Evolutionary conservation across 2,797 vertebrate genomes (phyloP).

Genomic region (Acrossocheilus wenchowensis): DNA sequence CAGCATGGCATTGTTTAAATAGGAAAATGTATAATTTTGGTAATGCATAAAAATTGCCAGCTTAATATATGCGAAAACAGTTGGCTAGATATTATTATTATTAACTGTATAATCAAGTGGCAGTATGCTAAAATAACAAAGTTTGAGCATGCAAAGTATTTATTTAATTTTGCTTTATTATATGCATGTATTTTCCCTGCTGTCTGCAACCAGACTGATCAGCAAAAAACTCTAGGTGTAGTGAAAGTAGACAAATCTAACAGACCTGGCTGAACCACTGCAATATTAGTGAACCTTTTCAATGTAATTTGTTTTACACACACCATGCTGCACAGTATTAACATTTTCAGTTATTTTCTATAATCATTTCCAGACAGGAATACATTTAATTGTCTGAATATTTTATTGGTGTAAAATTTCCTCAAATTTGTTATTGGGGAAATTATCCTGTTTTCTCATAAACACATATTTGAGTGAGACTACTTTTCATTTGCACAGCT

Average conservation of each 20-base stretch:
- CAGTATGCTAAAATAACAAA: not conserved
- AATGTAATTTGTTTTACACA: not conserved
- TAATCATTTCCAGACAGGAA: not conserved
- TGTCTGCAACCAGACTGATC: not conserved
- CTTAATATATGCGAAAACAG: not conserved
- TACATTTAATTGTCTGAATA: not conserved
- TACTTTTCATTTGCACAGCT: not conserved
- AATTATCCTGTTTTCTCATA: not conserved
- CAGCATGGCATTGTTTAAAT: not conserved
- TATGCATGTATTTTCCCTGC: not conserved
- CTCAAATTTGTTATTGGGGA: not conserved
- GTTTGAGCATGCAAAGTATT: not conserved
- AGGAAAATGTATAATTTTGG: not conserved
- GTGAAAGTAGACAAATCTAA: too few relatives aligned
- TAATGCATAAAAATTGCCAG: not conserved
- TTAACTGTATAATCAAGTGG: not conserved
- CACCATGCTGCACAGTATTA: not conserved
- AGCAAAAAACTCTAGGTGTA: too few relatives aligned
- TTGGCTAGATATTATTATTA: not conserved
- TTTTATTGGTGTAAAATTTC: not conserved
- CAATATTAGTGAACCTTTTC: not conserved
- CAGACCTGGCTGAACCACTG: not conserved
- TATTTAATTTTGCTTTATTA: not conserved
- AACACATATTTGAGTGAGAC: not conserved
- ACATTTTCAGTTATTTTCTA: not conserved